These are phyloP conservation scores for Laticauda laticaudata DNA, from an alignment of 2,113 vertebrate genomes.

Conservation along the genomic window DNA sequence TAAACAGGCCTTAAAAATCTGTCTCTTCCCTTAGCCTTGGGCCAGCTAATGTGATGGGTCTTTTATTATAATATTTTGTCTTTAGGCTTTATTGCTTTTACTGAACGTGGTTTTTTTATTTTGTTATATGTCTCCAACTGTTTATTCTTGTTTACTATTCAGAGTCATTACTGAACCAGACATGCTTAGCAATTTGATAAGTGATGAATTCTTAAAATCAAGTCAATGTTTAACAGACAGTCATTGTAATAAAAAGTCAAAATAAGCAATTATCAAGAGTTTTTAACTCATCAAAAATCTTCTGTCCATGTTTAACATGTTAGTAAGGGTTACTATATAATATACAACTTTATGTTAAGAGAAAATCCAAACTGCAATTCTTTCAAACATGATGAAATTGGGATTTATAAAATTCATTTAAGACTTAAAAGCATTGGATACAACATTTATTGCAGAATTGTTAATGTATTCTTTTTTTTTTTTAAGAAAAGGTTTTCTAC, in stretches of 20 bases:
- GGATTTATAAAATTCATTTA: background rate
- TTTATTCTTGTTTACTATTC: background rate
- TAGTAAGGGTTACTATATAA: background rate
- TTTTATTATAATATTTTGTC: background rate
- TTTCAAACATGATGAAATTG: background rate
- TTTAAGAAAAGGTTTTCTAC: background rate
- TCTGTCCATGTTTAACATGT: background rate
- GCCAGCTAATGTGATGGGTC: background rate
- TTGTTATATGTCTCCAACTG: background rate
- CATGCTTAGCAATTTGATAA: background rate
- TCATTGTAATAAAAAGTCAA: background rate
- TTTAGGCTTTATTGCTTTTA: background rate
- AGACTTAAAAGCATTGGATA: background rate
- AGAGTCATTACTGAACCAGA: background rate
- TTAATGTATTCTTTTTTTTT: background rate
- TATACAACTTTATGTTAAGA: background rate
- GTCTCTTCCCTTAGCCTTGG: background rate
- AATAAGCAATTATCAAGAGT: background rate
- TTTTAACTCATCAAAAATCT: background rate
- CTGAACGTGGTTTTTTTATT: background rate
- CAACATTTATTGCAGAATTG: background rate
- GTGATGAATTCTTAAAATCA: background rate
- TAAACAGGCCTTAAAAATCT: background rate
- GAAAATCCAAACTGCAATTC: background rate
- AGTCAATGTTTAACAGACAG: background rate